Conservation (phyloP, 2,797 vertebrate species). For the Psittacula echo region DNA sequence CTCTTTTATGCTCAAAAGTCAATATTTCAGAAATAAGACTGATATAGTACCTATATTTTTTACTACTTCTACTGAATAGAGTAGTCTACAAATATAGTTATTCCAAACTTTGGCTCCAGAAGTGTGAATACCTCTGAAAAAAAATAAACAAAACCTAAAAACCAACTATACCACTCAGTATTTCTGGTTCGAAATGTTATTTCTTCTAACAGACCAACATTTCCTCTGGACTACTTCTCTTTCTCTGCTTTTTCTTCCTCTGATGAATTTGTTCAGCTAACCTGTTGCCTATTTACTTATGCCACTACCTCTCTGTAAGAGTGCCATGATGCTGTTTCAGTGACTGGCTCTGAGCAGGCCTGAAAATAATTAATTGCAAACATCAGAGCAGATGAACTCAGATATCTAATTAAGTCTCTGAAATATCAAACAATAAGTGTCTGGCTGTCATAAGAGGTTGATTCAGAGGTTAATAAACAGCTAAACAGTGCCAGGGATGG, state of each 20-base stretch:
- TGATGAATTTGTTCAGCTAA: not conserved
- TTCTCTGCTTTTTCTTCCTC: not conserved
- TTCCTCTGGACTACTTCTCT: not conserved
- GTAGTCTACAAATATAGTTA: not conserved
- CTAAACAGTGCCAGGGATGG: not conserved
- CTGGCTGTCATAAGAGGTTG: not conserved
- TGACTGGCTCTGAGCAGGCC: not conserved
- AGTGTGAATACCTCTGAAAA: not conserved
- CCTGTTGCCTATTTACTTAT: not conserved
- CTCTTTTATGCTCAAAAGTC: not conserved
- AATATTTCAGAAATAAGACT: not conserved
- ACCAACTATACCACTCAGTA: fast-evolving
- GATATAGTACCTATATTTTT: not conserved
- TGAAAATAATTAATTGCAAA: conserved; percentile 27
- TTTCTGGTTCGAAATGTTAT: not conserved
- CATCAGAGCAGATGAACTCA: not conserved
- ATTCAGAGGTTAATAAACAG: conserved; percentile 7
- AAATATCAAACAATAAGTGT: not conserved
- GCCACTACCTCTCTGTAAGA: not conserved
- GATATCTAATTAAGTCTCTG: not conserved
- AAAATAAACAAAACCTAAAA: not conserved
- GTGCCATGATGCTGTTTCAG: not conserved
- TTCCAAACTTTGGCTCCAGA: not conserved
- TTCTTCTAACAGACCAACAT: not conserved
- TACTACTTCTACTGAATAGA: not conserved